These are phyloP conservation scores for Amazona ochrocephala DNA, from an alignment of 2,797 vertebrate species.

Conservation along the genomic window DNA sequence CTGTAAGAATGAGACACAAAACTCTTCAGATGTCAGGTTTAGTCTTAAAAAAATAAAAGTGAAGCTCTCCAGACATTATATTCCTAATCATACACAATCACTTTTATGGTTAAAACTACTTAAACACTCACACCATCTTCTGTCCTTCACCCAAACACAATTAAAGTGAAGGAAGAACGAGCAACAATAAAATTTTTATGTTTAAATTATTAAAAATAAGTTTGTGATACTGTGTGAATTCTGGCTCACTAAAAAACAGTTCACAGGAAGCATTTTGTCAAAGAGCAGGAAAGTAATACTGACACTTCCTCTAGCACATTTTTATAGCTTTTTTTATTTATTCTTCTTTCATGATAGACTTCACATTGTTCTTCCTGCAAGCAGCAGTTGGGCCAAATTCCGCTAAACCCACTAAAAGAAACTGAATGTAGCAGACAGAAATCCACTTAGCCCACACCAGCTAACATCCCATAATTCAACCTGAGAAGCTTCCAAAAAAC, in stretches of 20 bases:
- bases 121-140: not conserved
- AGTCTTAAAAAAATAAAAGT: not conserved
- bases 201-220: not conserved
- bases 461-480: not conserved
- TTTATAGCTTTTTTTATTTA: not conserved
- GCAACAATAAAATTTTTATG: not conserved
- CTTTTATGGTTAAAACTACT: not conserved
- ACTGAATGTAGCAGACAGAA: not conserved
- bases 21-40: not conserved
- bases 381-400: not conserved
- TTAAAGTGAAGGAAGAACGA: not conserved
- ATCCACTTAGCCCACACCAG: not conserved
- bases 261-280: not conserved
- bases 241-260: not conserved
- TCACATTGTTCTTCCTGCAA: not conserved
- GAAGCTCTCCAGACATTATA: not conserved
- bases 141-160: not conserved
- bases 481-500: not conserved
- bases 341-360: not conserved
- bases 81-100: not conserved
- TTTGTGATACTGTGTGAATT: not conserved
- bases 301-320: not conserved
- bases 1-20: not conserved
- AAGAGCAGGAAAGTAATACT: not conserved
- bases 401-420: not conserved